Evolutionary conservation across 2,797 vertebrate genomes (phyloP), one percentile per base, ranked within the genome.

Genomic region (Pempheris klunzingeri): DNA sequence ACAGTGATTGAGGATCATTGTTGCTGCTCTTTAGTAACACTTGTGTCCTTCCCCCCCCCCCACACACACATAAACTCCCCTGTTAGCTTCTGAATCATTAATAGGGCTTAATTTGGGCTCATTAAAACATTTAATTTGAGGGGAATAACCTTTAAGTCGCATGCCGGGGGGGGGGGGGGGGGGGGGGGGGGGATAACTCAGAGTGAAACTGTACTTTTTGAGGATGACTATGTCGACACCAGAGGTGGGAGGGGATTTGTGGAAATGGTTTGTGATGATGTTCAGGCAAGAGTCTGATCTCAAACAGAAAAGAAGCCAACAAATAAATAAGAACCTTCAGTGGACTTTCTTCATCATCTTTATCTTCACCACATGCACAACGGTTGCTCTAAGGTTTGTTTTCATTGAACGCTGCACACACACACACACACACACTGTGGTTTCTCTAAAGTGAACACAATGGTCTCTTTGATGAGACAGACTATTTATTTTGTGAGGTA

Each of bases 131-230:
- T 73, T 20, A 24, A 34, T 12, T 1, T 18, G 38, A 14, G 22
- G 26, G 22, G 18, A 18, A 41, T 58, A 55, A 60, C 22, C 43
- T 61, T 68, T 30, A 18, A n/a, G n/a, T n/a, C n/a, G n/a, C n/a
- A n/a, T n/a, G n/a, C n/a, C n/a, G n/a, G n/a, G n/a, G n/a, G n/a
- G n/a, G n/a, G n/a, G n/a, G n/a, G n/a, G n/a, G n/a, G n/a, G n/a
- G n/a, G n/a, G n/a, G n/a, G n/a, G 43, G n/a, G 1, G 20, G 1
- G 0, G 7, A 36, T 28, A 4, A 64, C 38, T 71, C 32, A 66
- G 20, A 64, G 3, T 57, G 66, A 76, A 84, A 81, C 54, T 6
- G 14, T 12, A 24, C 32, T 49, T 74, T 81, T 46, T 74, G 26
- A 22, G 4, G 7, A n/a, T 2, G 20, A 38, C 39, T 13, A 54